Base-by-base conservation (phyloP, 2,888 invertebrate genomes). In the Apodemia mormo region DNA sequence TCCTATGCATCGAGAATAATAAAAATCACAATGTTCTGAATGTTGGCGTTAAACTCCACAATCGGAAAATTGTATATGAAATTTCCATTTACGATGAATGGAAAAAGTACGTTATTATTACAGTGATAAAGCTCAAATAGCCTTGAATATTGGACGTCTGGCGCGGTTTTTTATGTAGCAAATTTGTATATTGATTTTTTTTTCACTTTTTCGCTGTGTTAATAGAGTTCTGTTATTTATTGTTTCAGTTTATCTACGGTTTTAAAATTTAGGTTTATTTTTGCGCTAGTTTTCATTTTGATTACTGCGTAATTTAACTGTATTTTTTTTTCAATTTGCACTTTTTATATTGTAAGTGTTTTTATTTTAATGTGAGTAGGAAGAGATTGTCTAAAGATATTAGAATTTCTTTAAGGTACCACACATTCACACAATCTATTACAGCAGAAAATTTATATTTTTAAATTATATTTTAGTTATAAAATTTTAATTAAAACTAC, bases 141-240 rank as follows among this genome's bases (percentile, higher is more conserved):
- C 33, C 30, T 30, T 37, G 33, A 33, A 61, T 61, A 61, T 61
- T 61, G 61, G 12, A 61, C 33, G 61, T 61, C 61, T 61, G 33
- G 61, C 33, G 61, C 12, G 30, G 33, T 61, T 61, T 61, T 22
- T 33, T 61, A 33, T 61, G 61, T 61, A 33, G 61, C 61, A 61
- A 37, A 61, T 61, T 61, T 61, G 61, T 61, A 33, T 61, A 61
- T 61, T 61, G 61, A 61, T 61, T 61, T 61, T 61, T 61, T 61
- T 58, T 14, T 33, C 12, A 6, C 7, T 61, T 58, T 61, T 61
- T 61, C 14, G 6, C 33, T 61, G 14, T 33, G 61, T 33, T 61
- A 61, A 61, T 61, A 61, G 61, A 33, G 33, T 33, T 61, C 33
- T 61, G 61, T 61, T 61, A 61, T 61, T 61, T 61, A 61, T 61